Base-by-base conservation (phyloP, 2,113 vertebrate genomes). In the Onychostoma macrolepis region DNA sequence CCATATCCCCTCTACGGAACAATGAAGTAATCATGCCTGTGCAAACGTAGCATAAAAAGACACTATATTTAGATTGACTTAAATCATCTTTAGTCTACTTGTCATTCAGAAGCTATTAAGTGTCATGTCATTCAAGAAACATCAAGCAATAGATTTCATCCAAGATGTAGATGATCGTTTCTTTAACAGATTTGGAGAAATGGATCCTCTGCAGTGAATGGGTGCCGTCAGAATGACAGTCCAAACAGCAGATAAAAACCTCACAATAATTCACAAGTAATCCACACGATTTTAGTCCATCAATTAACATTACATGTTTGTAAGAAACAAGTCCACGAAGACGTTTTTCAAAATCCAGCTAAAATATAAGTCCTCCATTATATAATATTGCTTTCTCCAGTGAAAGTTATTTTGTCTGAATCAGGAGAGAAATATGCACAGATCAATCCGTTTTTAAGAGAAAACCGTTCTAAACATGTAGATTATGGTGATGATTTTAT, bases 11-110 rank as follows among this genome's bases (percentile, higher is more conserved):
- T 67, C 38, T 65, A 45, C 24, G 79, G 79, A 81, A 65, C n/a
- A 81, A 11, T 81, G 79, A 81, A 81, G 79, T 65, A 81, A 65
- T 63, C 58, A 26, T 28, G 58, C 58, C 13, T 30, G n/a, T 45
- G 41, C 80, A 82, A 82, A 65, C 36, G 41, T 10, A 48, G 79
- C 79, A 63, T 7, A 82, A 82, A 65, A 67, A 81, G 15, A 8
- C 58, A 19, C 79, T 81, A 81, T 30, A 67, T 82, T 65, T 67
- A 82, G 58, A 65, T 1, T 81, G 17, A 2, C 38, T 45, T 17
- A 65, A 81, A 76, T 76, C 38, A 81, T 26, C 19, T 33, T 53
- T 80, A 58, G 19, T 15, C 21, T 15, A 9, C 19, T 38, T 33
- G 30, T 38, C 50, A 38, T 80, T 58, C 13, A 53, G 17, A 21